A percentile compares a stretch with the other conserved stretches of the same genome.
Evolutionary conservation across 2,113 vertebrate species (phyloP).

Genomic region (Gallinago undulata): DNA sequence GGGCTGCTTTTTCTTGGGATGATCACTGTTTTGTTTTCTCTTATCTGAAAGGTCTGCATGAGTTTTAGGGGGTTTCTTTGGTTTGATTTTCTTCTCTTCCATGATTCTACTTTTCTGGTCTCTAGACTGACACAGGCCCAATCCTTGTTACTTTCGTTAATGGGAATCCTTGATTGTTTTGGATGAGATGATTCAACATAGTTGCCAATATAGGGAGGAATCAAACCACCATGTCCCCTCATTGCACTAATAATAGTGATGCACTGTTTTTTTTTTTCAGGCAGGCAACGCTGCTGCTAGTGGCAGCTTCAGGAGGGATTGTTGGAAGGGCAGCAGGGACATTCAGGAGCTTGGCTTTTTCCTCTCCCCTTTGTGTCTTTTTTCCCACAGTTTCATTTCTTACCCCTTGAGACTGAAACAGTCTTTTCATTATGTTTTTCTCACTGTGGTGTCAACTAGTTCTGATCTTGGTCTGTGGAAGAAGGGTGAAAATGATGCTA

Average conservation of each 20-base stretch:
- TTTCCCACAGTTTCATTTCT: neutral
- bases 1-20: neutral
- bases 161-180: neutral
- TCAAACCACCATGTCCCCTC: neutral
- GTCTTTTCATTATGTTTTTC: neutral
- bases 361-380: neutral
- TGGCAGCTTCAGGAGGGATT: neutral
- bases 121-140: neutral
- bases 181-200: neutral
- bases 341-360: neutral
- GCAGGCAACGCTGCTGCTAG: neutral
- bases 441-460: neutral
- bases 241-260: neutral
- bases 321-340: neutral
- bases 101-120: neutral
- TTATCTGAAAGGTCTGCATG: neutral
- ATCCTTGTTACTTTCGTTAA: neutral
- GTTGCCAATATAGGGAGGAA: neutral
- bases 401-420: neutral
- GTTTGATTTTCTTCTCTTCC: neutral
- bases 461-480: neutral
- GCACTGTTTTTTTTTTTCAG: neutral
- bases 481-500: neutral
- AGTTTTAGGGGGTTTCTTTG: fast-evolving
- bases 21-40: neutral